Base-by-base conservation (phyloP, 1,140 invertebrate species). In the Lamellibrachia luymesi region DNA sequence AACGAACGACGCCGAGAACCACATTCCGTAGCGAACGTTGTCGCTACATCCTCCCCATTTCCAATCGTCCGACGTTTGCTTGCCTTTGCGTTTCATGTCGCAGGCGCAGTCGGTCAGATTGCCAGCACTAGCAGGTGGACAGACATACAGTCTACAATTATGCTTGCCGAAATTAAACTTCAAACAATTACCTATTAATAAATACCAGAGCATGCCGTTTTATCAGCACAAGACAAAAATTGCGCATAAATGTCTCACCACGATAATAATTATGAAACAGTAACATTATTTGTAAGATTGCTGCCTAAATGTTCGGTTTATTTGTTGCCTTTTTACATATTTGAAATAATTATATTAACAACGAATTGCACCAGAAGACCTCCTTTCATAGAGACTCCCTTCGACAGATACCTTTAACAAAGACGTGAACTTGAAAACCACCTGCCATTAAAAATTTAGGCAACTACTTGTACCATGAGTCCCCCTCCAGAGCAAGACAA, bases 31-130 rank as follows among this genome's bases (percentile, higher is more conserved):
- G 56, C 97, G 95, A 38, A 97, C 95, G 95, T 97, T 97, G 96
- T 97, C 97, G 93, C 97, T 97, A 95, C 97, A 97, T 5, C 97
- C 97, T 7, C 97, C 97, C 97, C 97, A 97, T 95, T 97, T 97
- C 97, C 97, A 97, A n/a, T 97, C 97, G 94, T 97, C 97, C 2
- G 97, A 80, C 94, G 96, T 94, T 51, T 51, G 50, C 91, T 96
- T 95, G 5, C 97, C 97, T 93, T 97, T 96, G 52, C 92, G 94
- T 94, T 96, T 96, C 94, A 97, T 96, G 95, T 97, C 97, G 95
- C 97, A 98, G 91, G 97, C 97, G 94, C 97, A 98, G 94, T 97
- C 97, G 4, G 97, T 97, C 64, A 98, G 95, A 95, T 97, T 97
- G 25, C 97, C 97, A 2, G 97, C 64, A 22, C 64, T 80, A 56